phyloP scores from a whole-genome alignment of 2,113 vertebrate species.

The Orthonyx spaldingii region DNA sequence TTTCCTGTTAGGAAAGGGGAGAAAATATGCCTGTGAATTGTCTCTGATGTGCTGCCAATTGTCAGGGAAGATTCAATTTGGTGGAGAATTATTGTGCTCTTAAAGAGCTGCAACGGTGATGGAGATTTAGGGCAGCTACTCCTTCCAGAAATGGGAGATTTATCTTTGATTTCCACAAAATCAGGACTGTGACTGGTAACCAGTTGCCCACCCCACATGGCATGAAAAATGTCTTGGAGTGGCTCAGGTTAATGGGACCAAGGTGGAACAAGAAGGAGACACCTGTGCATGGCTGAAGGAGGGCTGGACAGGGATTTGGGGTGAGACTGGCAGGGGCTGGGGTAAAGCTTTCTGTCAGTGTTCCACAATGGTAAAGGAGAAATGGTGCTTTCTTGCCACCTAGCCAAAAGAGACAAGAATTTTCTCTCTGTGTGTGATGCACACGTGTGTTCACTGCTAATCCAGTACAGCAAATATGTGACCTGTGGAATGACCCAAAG shows the following conservation, averaged over 20 bases:
- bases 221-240: neutral
- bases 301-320: neutral
- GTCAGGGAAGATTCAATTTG: conserved; percentile 63
- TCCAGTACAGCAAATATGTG: neutral
- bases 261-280: accelerated
- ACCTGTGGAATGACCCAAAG: conserved; percentile 8
- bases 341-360: neutral
- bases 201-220: neutral
- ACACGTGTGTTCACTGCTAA: neutral
- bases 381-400: neutral
- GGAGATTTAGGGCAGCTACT: conserved; percentile 46
- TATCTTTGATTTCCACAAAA: conserved; percentile 2
- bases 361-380: neutral
- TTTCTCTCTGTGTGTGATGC: neutral
- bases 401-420: neutral
- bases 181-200: neutral
- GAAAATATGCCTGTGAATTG: conserved; percentile 55
- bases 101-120: conserved; percentile 18
- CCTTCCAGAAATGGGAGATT: conserved; percentile 37
- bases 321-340: neutral
- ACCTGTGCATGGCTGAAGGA: neutral
- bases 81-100: conserved; percentile 35
- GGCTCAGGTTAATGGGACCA: neutral
- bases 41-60: conserved; percentile 70
- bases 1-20: conserved; percentile 66